Conservation (phyloP, 2,113 vertebrate species). For the Solenodon paradoxus region DNA sequence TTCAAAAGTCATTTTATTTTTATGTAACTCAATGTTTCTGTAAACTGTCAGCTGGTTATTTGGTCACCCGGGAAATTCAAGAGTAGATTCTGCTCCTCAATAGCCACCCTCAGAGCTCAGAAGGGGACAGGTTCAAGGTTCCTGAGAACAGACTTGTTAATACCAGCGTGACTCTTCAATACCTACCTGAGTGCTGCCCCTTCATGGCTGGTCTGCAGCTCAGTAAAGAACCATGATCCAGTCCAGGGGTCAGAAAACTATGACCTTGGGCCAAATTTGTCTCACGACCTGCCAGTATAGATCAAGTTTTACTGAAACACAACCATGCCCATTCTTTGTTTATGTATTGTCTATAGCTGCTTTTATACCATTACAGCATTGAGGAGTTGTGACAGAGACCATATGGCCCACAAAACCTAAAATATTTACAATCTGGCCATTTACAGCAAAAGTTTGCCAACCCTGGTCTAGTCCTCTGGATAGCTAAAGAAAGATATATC, state of each 20-base stretch:
- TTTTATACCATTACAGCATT: neutral
- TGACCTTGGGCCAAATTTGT: neutral
- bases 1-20: neutral
- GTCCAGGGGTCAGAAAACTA: neutral
- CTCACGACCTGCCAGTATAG: neutral
- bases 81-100: neutral
- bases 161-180: neutral
- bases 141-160: neutral
- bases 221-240: neutral
- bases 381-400: neutral
- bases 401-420: neutral
- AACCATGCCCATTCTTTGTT: neutral
- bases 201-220: neutral
- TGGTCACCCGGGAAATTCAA: neutral
- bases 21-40: neutral
- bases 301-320: conserved; percentile 2
- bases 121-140: neutral
- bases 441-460: neutral
- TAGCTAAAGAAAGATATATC: neutral
- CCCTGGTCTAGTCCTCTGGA: neutral
- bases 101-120: neutral
- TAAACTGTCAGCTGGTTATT: neutral
- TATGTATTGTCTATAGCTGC: neutral
- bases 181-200: neutral
- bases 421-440: conserved; percentile 5